Evolutionary conservation across 2,113 vertebrate species (phyloP), one percentile per base, ranked within the genome.

Genomic region (Nanorana parkeri): DNA sequence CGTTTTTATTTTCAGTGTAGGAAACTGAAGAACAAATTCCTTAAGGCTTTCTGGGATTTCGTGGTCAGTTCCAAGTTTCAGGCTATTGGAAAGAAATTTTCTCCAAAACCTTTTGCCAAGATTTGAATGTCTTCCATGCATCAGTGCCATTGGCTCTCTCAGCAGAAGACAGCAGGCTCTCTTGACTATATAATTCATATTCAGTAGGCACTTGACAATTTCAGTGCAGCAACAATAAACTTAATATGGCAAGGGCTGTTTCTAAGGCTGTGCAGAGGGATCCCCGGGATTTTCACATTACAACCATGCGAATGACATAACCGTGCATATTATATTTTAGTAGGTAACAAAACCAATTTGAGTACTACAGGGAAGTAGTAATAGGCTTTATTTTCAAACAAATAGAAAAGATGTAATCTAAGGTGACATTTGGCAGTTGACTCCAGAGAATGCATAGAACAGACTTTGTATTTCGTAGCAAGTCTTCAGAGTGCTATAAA

Each of bases 201-300:
- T 60, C 71, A 58, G 69, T 81, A 75, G 80, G 80, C 21, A 83
- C 63, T 76, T 76, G 71, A 76, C 80, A 83, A 83, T 83, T 76
- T 60, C 47, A 76, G 32, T 68, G 63, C 63, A 67, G 28, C 32
- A 58, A 76, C 71, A 68, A 76, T 83, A 83, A 83, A 83, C 63
- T 75, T 76, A 66, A 67, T 60, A 74, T 83, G 80, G 63, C 80
- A 83, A 54, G 68, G 28, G 6, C 17, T 32, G 17, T 47, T 23
- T 81, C 80, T 75, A 60, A 66, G 71, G 72, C 80, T 54, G 80
- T 68, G 67, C 63, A 68, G 72, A 72, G 72, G 80, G 80, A 76
- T 68, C 80, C 80, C 80, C 52, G 47, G 80, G 80, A 83, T 83
- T 83, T 83, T 83, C 80, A 76, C 80, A 83, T 83, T 83, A 83